Conservation (phyloP, 2,113 vertebrate species). For the Oreotrochilus melanogaster region DNA sequence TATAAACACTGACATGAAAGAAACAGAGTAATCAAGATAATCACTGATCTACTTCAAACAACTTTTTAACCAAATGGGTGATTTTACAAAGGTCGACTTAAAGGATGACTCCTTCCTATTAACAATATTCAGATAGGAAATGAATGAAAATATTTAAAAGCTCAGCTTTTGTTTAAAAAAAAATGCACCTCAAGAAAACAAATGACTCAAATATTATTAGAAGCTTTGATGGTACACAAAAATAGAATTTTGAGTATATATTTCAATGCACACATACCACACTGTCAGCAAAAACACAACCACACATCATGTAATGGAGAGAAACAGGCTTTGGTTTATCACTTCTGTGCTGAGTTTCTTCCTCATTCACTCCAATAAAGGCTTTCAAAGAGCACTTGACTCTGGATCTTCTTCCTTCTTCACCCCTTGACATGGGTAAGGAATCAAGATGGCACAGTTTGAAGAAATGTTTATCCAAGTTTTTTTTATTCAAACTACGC, state of each 20-base stretch:
- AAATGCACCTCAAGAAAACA: background rate
- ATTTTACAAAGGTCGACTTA: conserved; percentile 34
- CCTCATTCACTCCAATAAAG: background rate
- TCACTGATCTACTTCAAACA: background rate
- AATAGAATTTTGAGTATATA: background rate
- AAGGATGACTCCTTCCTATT: background rate
- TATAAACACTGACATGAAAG: background rate
- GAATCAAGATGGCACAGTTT: background rate
- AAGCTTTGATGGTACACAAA: background rate
- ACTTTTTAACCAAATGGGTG: conserved; percentile 15
- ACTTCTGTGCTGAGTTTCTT: background rate
- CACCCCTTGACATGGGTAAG: background rate
- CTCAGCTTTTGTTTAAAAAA: background rate
- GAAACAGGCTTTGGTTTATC: background rate
- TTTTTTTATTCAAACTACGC: background rate
- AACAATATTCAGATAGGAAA: background rate
- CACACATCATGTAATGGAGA: fast-evolving
- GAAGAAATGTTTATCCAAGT: background rate
- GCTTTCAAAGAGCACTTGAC: background rate
- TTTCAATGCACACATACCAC: background rate
- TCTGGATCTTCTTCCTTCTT: background rate
- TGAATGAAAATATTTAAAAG: conserved; percentile 9
- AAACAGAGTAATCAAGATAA: background rate
- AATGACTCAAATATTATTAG: background rate
- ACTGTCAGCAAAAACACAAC: background rate